These are phyloP conservation scores for Drosophila biarmipes DNA, from an alignment of 1,140 invertebrate genomes.

Conservation along the genomic window DNA sequence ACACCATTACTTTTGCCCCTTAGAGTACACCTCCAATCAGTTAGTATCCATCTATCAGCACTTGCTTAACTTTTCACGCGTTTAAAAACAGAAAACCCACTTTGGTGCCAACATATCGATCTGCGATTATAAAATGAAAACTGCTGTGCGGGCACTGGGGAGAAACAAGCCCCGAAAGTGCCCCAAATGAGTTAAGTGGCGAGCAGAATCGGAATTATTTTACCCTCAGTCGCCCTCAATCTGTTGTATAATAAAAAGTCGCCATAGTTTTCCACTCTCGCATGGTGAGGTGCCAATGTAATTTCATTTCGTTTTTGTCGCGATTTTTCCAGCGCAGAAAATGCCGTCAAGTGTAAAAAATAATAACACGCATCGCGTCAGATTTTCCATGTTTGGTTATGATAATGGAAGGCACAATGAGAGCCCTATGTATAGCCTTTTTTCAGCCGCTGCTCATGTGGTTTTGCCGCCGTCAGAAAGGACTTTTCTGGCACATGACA, in stretches of 20 bases:
- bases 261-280: constrained; percentile 47
- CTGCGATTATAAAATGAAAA: constrained; percentile 28
- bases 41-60: background rate
- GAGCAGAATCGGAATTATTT: constrained; percentile 51
- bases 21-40: background rate
- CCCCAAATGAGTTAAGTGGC: constrained; percentile 71
- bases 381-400: constrained; percentile 74
- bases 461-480: constrained; percentile 27
- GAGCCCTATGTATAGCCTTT: constrained; percentile 37
- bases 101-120: constrained; percentile 23
- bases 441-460: constrained; percentile 14
- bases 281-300: constrained; percentile 15
- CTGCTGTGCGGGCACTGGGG: background rate
- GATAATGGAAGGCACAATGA: constrained; percentile 69
- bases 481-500: constrained; percentile 22
- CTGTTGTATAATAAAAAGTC: constrained; percentile 62
- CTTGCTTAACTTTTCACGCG: constrained; percentile 9
- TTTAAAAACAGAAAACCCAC: constrained; percentile 7
- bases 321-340: constrained; percentile 35
- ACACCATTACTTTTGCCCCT: too few species aligned
- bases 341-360: constrained; percentile 66
- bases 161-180: constrained; percentile 41
- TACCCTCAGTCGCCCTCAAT: constrained; percentile 42
- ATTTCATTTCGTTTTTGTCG: constrained; percentile 49
- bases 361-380: constrained; percentile 71